Evolutionary conservation across 92 coral and sea anemone genomes (phyloP), one percentile per base, ranked within the genome.

Genomic region (Hydrozoanthus gracilis): DNA sequence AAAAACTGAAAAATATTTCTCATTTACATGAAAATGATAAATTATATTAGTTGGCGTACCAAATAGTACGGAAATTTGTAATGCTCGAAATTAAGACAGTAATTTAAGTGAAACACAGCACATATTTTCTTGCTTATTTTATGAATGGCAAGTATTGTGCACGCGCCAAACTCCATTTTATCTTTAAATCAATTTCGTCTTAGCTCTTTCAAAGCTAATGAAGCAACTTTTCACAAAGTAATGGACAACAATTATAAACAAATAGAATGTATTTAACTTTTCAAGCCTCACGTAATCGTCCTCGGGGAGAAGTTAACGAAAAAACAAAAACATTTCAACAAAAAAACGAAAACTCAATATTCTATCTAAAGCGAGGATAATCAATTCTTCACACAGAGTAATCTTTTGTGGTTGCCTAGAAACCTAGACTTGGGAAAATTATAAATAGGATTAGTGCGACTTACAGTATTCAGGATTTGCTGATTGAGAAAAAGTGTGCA

Each of bases 371-470:
- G 11, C n/a, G 56, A 47, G 11, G 27, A 51, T 16, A 64, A 65
- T 80, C 61, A 49, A 80, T 20, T 45, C 48, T 80, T 35, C 10
- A 16, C 2, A 8, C 84, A 47, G 6, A 79, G 20, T 62, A 58
- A 4, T 7, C 17, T 80, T 50, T 27, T 3, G 35, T 47, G 46
- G 75, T 80, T 80, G 61, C 85, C 48, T 80, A 80, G 85, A 27
- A 80, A 80, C 85, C 44, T 27, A 44, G 66, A 48, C 69, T 47
- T 3, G 3, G 60, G 8, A 67, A 52, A 80, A 48, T 47, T 55
- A 47, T 62, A 18, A 44, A 67, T 46, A 62, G 39, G 39, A 27
- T 27, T 27, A 27, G 1, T 27, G 39, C 1, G 39, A 27, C 39
- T 27, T 27, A 27, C 69, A 80, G 64, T 9, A 5, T 27, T 64